Conservation (phyloP, 2,888 invertebrate genomes). For the Rutpela maculata region DNA sequence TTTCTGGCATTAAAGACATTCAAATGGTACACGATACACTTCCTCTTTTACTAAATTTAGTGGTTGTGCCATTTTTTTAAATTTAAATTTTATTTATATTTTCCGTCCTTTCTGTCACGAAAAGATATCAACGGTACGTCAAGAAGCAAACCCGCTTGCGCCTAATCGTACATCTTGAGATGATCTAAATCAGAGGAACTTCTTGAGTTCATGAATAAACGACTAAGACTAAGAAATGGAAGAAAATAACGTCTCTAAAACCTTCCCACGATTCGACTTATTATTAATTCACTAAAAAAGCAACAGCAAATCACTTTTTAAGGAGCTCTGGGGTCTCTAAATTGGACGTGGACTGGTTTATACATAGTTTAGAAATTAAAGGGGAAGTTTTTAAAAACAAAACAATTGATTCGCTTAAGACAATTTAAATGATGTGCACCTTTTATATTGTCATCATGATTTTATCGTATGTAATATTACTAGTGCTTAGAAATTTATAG, state of each 20-base stretch:
- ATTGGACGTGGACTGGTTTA: too few relatives aligned
- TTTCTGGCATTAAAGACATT: too few relatives aligned
- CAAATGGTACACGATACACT: too few relatives aligned
- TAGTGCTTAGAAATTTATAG: too few relatives aligned
- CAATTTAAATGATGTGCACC: too few relatives aligned
- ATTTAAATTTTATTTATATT: conserved; percentile 16
- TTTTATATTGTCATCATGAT: too few relatives aligned
- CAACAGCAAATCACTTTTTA: background rate
- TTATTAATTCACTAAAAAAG: conserved; percentile 18
- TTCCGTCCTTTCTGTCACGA: conserved; percentile 22
- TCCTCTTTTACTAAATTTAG: background rate
- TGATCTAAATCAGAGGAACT: conserved; percentile 22
- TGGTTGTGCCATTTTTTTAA: background rate
- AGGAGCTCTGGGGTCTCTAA: background rate
- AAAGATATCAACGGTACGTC: conserved; percentile 54
- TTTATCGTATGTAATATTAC: too few relatives aligned
- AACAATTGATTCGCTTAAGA: background rate
- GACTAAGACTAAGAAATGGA: conserved; percentile 9
- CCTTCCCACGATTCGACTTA: conserved; percentile 42
- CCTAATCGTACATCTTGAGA: conserved; percentile 45
- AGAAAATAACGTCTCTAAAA: conserved; percentile 32
- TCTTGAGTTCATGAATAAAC: conserved; percentile 29
- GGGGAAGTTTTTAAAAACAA: background rate
- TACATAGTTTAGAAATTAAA: background rate
- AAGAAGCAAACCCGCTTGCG: conserved; percentile 53